Conservation (phyloP, 1,140 invertebrate species). For the Aleiodes sp. region DNA sequence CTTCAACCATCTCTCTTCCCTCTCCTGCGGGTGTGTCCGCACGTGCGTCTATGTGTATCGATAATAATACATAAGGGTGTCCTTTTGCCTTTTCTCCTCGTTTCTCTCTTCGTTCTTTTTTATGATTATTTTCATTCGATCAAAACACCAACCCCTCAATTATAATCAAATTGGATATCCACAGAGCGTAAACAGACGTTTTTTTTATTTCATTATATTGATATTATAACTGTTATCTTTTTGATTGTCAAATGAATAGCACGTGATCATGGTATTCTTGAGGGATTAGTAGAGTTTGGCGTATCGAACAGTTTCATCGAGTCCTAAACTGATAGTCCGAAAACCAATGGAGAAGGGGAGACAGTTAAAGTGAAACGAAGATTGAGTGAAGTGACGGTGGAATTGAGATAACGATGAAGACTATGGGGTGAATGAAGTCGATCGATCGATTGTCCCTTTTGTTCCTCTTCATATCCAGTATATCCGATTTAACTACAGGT, state of each 20-base stretch:
- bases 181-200: slow-evolving; percentile 20
- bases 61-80: slow-evolving; percentile 23
- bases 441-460: slow-evolving; percentile 62
- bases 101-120: no score
- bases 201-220: slow-evolving; percentile 4
- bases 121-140: slow-evolving; percentile 21
- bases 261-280: background rate
- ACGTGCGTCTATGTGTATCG: slow-evolving; percentile 16
- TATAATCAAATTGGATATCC: slow-evolving; percentile 30
- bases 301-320: slow-evolving; percentile 32
- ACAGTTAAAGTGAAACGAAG: slow-evolving; percentile 36
- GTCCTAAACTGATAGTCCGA: slow-evolving; percentile 31
- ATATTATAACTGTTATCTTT: slow-evolving; percentile 22
- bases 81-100: slow-evolving; percentile 5
- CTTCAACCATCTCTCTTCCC: slow-evolving; percentile 17
- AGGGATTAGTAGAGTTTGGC: background rate
- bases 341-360: slow-evolving; percentile 30
- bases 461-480: slow-evolving; percentile 44
- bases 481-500: slow-evolving; percentile 59
- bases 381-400: slow-evolving; percentile 52
- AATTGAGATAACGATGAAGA: slow-evolving; percentile 56
- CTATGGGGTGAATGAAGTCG: slow-evolving; percentile 42
- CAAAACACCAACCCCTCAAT: slow-evolving; percentile 26
- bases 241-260: slow-evolving; percentile 1
- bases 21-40: slow-evolving; percentile 29